These are phyloP conservation scores for Misgurnus anguillicaudatus DNA, from an alignment of 2,113 vertebrate genomes.

Conservation along the genomic window DNA sequence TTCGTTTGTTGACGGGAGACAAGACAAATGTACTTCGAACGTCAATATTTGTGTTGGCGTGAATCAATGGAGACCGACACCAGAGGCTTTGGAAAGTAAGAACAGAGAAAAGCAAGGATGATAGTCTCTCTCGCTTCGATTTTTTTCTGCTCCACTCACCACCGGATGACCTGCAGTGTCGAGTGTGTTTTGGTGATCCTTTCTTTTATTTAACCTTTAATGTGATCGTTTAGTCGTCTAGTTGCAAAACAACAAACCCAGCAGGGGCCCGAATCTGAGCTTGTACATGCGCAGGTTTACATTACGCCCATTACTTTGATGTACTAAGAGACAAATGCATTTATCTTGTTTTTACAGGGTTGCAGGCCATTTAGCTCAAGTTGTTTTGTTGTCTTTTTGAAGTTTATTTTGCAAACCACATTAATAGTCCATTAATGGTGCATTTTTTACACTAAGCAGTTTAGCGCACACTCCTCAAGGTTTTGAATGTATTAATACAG, in stretches of 20 bases:
- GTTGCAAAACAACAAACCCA: slow-evolving; percentile 13
- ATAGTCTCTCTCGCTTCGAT: neutral
- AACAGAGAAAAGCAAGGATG: slow-evolving; percentile 13
- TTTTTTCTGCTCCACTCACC: neutral
- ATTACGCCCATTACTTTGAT: slow-evolving; percentile 28
- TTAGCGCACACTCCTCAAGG: no score
- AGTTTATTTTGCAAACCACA: neutral
- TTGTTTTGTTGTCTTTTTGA: neutral
- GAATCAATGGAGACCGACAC: slow-evolving; percentile 28
- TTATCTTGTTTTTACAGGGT: slow-evolving; percentile 3
- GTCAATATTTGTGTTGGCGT: slow-evolving; percentile 51
- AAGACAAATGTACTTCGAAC: slow-evolving; percentile 37
- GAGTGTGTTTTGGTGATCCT: neutral
- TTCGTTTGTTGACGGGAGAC: slow-evolving; percentile 22
- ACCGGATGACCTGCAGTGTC: neutral
- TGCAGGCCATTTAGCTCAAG: neutral
- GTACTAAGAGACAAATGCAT: slow-evolving; percentile 3
- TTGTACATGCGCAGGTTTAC: slow-evolving; percentile 16
- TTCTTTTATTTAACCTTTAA: slow-evolving; percentile 15
- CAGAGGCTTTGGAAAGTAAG: slow-evolving; percentile 17
- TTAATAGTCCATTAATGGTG: neutral
- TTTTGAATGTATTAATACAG: neutral
- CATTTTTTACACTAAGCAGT: neutral
- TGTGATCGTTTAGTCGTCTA: slow-evolving; percentile 16
- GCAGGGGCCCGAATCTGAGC: slow-evolving; percentile 23